Evolutionary conservation across 2,888 invertebrate genomes (phyloP), one percentile per base, ranked within the genome.

Genomic region (Petrolisthes cinctipes): DNA sequence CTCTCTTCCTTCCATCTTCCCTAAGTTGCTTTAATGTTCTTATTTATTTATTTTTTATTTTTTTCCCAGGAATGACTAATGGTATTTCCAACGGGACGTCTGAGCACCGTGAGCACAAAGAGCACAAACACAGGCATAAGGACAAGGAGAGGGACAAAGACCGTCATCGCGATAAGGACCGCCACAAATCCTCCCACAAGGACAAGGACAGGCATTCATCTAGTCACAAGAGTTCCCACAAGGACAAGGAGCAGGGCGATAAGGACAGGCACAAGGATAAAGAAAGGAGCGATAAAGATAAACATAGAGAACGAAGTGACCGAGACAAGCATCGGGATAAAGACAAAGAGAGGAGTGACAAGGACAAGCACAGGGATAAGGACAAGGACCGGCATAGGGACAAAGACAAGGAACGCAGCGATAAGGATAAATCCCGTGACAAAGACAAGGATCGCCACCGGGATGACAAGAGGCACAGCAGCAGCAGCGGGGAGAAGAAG

Each of bases 391-490:
- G 93, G 91, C 92, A 93, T 76, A 92, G 90, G 91, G 92, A 91
- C 95, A 95, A 92, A 37, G 86, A 87, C 57, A 82, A 86, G 73
- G 66, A 86, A 73, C 94, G 93, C 93, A 95, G 93, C 91, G 91
- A 92, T 23, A 91, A 91, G 91, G 94, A 93, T 90, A 93, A 94
- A 53, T 68, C 84, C 57, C 76, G 78, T 20, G 83, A 86, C n/a
- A 82, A 79, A 53, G 90, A 91, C 71, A 90, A 85, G 57, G 88
- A 86, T 23, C 81, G 84, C n/a, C 78, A 86, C 75, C 20, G 80
- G 20, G 88, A 89, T 57, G 94, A 92, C 56, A 93, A 82, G 82
- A 56, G 68, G 20, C 82, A 56, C 68, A 82, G 82, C 68, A 76
- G 86, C 76, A 86, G 73, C 37, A 81, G 81, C 14, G 82, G 82